A percentile compares a stretch with the other conserved stretches of the same genome.
Evolutionary conservation across 2,797 vertebrate genomes (phyloP).

Genomic region (Tangara arthus): DNA sequence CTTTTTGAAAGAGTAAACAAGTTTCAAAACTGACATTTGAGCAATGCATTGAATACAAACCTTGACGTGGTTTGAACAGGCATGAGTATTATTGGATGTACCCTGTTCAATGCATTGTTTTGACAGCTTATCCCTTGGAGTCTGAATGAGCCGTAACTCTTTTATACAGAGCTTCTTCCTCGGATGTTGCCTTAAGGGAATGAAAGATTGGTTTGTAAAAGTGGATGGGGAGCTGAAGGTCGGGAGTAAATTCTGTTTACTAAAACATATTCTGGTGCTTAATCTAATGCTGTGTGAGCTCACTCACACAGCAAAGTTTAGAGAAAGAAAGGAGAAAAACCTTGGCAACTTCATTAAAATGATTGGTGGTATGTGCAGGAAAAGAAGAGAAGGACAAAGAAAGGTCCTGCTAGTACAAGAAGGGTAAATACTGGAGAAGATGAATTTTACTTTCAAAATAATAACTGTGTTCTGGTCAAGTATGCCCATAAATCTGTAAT

Average conservation of each 20-base stretch:
- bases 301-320: neutral
- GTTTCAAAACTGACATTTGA: neutral
- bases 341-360: slow-evolving; percentile 43
- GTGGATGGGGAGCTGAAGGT: neutral
- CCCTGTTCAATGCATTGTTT: neutral
- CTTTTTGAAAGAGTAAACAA: neutral
- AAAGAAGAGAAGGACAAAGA: slow-evolving; percentile 4
- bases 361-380: neutral
- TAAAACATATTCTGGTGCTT: slow-evolving; percentile 11
- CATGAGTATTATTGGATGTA: neutral
- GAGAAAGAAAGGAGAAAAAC: slow-evolving; percentile 1
- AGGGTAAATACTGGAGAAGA: slow-evolving; percentile 3
- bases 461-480: neutral
- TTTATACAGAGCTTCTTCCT: neutral
- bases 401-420: neutral
- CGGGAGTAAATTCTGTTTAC: slow-evolving; percentile 16
- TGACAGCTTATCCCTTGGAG: neutral
- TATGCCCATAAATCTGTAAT: slow-evolving; percentile 5
- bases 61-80: neutral
- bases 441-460: slow-evolving; percentile 23
- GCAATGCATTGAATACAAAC: neutral
- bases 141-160: neutral
- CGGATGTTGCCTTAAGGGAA: neutral
- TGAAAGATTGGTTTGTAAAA: slow-evolving; percentile 5
- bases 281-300: neutral